Conservation (phyloP, 2,888 invertebrate species). For the Kryphioiulus occultus region DNA sequence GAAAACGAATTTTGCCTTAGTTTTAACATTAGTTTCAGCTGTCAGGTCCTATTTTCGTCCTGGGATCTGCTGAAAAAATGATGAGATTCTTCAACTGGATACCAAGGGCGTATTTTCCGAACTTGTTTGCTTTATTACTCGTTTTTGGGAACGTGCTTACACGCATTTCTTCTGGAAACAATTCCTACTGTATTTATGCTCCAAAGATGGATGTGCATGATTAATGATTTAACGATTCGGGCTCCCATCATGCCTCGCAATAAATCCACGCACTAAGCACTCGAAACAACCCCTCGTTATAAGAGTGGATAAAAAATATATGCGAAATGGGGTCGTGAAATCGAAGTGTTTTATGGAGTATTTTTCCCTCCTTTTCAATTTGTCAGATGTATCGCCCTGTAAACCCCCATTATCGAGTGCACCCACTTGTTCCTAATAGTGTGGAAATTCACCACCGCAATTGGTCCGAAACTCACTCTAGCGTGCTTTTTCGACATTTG, state of each 20-base stretch:
- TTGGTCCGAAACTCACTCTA: background rate
- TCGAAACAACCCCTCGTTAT: slow-evolving; percentile 25
- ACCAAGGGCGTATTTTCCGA: background rate
- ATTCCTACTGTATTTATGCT: background rate
- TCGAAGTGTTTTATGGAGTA: slow-evolving; percentile 30
- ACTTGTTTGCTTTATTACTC: background rate
- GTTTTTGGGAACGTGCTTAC: background rate
- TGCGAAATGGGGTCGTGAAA: background rate
- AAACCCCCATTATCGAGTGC: background rate
- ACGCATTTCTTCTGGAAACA: slow-evolving; percentile 1
- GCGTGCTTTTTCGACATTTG: background rate
- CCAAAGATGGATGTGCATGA: background rate
- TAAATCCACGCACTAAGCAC: slow-evolving; percentile 20
- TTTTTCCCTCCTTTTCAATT: slow-evolving; percentile 29
- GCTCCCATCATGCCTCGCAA: background rate
- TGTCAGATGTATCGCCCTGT: slow-evolving; percentile 28
- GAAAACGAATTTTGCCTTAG: too few relatives aligned
- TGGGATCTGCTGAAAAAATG: background rate
- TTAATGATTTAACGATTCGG: slow-evolving; percentile 14
- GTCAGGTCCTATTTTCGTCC: background rate
- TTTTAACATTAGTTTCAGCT: too few relatives aligned
- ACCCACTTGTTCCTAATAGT: slow-evolving; percentile 6
- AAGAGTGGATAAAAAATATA: background rate
- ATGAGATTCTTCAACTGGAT: background rate
- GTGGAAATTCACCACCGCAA: slow-evolving; percentile 10